Evolutionary conservation across 2,797 vertebrate species (phyloP).

Genomic region (Ptychadena robeensis): DNA sequence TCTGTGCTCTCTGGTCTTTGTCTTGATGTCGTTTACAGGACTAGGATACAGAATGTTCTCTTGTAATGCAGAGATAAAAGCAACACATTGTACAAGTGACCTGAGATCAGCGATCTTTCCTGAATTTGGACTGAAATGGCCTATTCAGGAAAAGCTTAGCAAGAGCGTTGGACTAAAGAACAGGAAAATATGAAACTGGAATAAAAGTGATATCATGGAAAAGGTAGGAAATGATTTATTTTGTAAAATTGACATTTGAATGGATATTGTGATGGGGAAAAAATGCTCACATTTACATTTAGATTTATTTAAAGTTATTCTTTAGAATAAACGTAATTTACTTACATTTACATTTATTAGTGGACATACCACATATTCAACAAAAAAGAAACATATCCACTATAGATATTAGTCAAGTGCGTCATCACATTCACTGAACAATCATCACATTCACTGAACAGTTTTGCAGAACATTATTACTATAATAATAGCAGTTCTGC

Average conservation of each 20-base stretch:
- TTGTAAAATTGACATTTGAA: neutral
- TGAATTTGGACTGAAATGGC: conserved; percentile 38
- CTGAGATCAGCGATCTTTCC: conserved; percentile 41
- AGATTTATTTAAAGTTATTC: neutral
- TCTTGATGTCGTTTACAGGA: neutral
- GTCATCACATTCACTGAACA: no score
- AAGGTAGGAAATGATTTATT: neutral
- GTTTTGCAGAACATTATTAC: no score
- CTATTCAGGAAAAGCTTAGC: conserved; percentile 49
- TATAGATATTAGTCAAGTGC: no score
- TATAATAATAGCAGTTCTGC: no score
- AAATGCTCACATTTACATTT: neutral
- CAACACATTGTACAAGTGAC: conserved; percentile 32
- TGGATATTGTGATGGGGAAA: neutral
- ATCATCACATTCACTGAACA: no score
- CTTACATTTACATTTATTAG: neutral
- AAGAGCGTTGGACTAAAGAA: conserved; percentile 26
- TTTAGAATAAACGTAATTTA: neutral
- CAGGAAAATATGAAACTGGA: conserved; percentile 18
- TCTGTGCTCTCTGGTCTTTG: neutral
- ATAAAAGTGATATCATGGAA: conserved; percentile 29
- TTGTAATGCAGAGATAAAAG: neutral
- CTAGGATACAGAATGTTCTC: neutral
- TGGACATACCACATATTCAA: neutral
- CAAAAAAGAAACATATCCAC: neutral